phyloP scores from a whole-genome alignment of 1,140 invertebrate genomes.

The Cheumatopsyche charites region DNA sequence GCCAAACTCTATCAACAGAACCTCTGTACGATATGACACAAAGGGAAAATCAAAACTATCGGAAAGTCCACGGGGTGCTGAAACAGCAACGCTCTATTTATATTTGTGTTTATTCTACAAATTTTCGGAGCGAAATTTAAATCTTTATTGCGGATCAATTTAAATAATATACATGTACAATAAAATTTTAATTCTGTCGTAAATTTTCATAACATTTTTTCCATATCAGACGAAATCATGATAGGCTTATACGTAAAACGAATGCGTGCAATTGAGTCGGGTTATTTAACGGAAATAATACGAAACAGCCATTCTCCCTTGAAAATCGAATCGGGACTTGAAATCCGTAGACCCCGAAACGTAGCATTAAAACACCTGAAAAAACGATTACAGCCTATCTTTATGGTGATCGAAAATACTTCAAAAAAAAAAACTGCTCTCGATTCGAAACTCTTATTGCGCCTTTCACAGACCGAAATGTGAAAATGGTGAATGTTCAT shows the following conservation, averaged over 20 bases:
- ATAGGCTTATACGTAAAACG: neutral
- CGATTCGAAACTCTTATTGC: too few species aligned
- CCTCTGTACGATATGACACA: neutral
- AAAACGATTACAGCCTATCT: neutral
- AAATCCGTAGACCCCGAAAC: neutral
- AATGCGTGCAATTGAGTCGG: neutral
- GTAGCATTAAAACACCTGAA: conserved; percentile 10
- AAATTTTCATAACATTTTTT: too few species aligned
- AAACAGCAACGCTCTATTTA: too few species aligned
- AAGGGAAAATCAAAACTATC: neutral
- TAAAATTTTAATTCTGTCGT: too few species aligned
- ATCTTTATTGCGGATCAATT: too few species aligned
- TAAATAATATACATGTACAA: too few species aligned
- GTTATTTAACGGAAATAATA: conserved; percentile 10
- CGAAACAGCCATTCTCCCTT: neutral
- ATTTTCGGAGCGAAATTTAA: too few species aligned
- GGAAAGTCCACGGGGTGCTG: too few species aligned
- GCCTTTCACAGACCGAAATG: too few species aligned
- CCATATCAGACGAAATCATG: too few species aligned
- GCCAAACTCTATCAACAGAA: neutral
- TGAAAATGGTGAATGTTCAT: neutral
- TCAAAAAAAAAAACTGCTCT: neutral
- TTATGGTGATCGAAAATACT: conserved; percentile 17
- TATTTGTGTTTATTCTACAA: too few species aligned
- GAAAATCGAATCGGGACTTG: neutral